Conservation (phyloP, 2,113 vertebrate genomes). For the Holacanthus passer region DNA sequence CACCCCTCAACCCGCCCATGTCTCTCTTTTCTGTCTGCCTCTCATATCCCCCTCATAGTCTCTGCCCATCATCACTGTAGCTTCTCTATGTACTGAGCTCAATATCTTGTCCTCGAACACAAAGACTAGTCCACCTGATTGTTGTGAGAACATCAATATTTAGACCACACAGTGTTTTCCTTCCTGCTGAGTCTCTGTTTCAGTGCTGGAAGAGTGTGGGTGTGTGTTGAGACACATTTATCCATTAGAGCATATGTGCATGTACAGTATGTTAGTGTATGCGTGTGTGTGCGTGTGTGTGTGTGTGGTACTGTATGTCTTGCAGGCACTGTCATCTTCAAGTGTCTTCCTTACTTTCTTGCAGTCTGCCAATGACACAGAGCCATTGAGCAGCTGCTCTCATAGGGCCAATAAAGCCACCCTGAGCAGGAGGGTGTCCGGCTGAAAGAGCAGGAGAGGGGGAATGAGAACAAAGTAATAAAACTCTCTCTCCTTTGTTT, state of each 20-base stretch:
- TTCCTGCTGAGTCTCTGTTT: constrained; percentile 49
- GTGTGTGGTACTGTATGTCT: constrained; percentile 41
- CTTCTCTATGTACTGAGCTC: constrained; percentile 38
- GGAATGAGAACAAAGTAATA: constrained; percentile 75
- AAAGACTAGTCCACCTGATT: constrained; percentile 23
- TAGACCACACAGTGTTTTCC: constrained; percentile 26
- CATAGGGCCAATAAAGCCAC: constrained; percentile 66
- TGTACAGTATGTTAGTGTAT: constrained; percentile 26
- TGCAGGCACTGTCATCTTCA: constrained; percentile 58
- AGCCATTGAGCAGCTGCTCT: constrained; percentile 72
- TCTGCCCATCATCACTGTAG: constrained; percentile 54
- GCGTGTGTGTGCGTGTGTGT: constrained; percentile 33
- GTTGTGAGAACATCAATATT: constrained; percentile 15
- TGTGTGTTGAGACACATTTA: constrained; percentile 48
- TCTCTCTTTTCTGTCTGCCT: constrained; percentile 53
- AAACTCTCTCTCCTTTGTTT: constrained; percentile 62
- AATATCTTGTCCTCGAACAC: background rate
- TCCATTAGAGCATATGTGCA: constrained; percentile 38
- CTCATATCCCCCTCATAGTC: constrained; percentile 62
- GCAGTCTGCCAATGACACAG: constrained; percentile 76
- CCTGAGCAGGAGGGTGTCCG: constrained; percentile 67
- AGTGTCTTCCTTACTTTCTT: constrained; percentile 79
- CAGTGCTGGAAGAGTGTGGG: constrained; percentile 35
- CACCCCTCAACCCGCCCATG: background rate
- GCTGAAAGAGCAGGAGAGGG: constrained; percentile 75